Evolutionary conservation across 2,797 vertebrate genomes (phyloP), one percentile per base, ranked within the genome.

Genomic region (Clarias pachynema): DNA sequence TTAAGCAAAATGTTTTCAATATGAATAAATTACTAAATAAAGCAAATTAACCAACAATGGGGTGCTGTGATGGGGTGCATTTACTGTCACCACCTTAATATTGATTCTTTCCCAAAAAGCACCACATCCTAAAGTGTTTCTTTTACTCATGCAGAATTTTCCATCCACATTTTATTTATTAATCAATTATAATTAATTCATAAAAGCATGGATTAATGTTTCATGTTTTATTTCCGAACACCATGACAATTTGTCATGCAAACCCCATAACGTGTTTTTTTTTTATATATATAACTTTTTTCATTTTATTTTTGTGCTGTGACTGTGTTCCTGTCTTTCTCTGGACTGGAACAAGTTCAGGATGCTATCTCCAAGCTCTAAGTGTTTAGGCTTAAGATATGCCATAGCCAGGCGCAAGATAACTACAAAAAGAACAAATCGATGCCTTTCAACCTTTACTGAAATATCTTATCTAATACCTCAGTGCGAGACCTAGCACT

Each of bases 391-490:
- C 37, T 40, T 83, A 49, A 83, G 82, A 81, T 81, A 80, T 49
- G 22, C 56, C 18, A 5, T 15, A 31, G 49, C 60, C 56, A n/a
- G 69, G 78, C 5, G 12, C n/a, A 31, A 49, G 82, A 81, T 84
- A 68, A 81, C 66, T 57, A 15, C 34, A 16, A 18, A 62, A 37
- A 63, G 57, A 37, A 56, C 18, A 60, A 80, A 24, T 57, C 31
- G 1, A 10, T 40, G 60, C 20, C 60, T 69, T 84, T 77, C 49
- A 84, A 40, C 79, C 5, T 15, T 65, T 9, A n/a, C 56, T 22
- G 10, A 29, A 49, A 63, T 81, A 77, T 87, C 83, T 86, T 83
- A 87, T 87, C 62, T 82, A 57, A 62, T 22, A 16, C 83, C 15
- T 12, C 53, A 66, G 24, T 62, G 40, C 31, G 20, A 84, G 86